phyloP scores from a whole-genome alignment of 2,113 vertebrate genomes.

The Asarcornis scutulata region DNA sequence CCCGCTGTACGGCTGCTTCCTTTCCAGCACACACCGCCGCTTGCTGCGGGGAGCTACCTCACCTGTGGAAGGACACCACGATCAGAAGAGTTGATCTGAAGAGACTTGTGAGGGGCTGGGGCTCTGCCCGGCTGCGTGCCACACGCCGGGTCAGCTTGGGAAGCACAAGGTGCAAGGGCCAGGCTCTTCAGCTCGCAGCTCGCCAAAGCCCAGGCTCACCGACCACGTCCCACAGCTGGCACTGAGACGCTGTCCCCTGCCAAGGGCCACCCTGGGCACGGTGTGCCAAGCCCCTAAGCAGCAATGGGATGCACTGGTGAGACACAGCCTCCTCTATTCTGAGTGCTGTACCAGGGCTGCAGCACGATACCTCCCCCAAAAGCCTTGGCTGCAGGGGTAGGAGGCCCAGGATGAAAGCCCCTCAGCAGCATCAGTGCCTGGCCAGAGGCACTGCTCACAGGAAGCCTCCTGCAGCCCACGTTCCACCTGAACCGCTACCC shows the following conservation, averaged over 20 bases:
- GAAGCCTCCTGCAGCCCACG: not conserved
- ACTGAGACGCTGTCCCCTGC: not conserved
- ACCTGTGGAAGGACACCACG: slow-evolving; percentile 53
- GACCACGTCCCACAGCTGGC: not conserved
- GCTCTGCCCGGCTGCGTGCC: not conserved
- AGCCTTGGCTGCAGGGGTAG: not conserved
- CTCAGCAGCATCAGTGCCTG: not conserved
- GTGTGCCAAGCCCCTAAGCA: not conserved
- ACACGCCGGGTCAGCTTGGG: not conserved
- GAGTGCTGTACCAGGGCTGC: not conserved
- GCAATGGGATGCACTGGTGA: not conserved
- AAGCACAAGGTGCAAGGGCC: not conserved
- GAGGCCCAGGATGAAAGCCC: not conserved
- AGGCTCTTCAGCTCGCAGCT: not conserved
- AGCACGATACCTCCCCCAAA: not conserved
- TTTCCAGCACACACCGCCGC: slow-evolving; percentile 93
- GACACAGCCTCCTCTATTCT: too few relatives aligned
- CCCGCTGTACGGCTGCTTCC: slow-evolving; percentile 97
- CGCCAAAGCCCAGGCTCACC: too few relatives aligned
- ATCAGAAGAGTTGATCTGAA: not conserved
- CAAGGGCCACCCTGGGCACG: not conserved
- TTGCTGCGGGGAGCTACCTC: slow-evolving; percentile 93
- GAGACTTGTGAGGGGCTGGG: not conserved
- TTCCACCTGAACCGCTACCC: not conserved
- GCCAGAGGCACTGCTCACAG: not conserved